Conservation (phyloP, 53 echinoderm and acorn worm genomes). For the Actinopyga echinites region DNA sequence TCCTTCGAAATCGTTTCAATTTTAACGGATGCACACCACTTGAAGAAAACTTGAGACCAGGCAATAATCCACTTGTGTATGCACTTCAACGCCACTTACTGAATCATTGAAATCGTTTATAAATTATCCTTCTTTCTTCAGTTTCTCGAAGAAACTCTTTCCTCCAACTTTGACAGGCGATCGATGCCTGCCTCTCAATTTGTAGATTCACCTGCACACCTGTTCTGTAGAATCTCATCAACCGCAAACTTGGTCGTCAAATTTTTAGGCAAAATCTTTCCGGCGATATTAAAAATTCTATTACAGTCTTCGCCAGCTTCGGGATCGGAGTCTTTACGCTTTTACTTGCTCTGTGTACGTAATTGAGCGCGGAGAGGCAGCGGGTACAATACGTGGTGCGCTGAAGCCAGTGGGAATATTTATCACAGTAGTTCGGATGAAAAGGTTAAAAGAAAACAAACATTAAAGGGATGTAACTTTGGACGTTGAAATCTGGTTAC, state of each 20-base stretch:
- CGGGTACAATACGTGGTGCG: background rate
- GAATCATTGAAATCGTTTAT: conserved; percentile 26
- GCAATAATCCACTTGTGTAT: conserved; percentile 25
- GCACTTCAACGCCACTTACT: conserved; percentile 18
- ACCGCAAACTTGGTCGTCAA: conserved; percentile 15
- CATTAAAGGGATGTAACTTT: too few species aligned
- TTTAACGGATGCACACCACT: conserved; percentile 32
- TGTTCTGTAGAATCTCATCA: conserved; percentile 25
- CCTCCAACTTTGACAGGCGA: conserved; percentile 2
- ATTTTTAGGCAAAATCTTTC: conserved; percentile 22
- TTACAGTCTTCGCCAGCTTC: background rate
- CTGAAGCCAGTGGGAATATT: conserved; percentile 28
- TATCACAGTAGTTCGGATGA: background rate
- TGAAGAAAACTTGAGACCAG: conserved; percentile 26
- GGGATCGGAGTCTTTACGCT: too few species aligned
- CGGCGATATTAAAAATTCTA: conserved; percentile 39
- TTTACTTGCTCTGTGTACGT: too few species aligned
- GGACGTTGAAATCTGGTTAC: too few species aligned
- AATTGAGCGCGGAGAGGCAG: too few species aligned
- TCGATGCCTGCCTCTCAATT: conserved; percentile 24
- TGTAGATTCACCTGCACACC: conserved; percentile 38
- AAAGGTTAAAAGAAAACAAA: background rate
- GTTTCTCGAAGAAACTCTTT: background rate
- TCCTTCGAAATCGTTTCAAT: conserved; percentile 27
- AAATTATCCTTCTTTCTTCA: conserved; percentile 8